These are phyloP conservation scores for Agapornis canus DNA, from an alignment of 2,797 vertebrate species.

Conservation along the genomic window DNA sequence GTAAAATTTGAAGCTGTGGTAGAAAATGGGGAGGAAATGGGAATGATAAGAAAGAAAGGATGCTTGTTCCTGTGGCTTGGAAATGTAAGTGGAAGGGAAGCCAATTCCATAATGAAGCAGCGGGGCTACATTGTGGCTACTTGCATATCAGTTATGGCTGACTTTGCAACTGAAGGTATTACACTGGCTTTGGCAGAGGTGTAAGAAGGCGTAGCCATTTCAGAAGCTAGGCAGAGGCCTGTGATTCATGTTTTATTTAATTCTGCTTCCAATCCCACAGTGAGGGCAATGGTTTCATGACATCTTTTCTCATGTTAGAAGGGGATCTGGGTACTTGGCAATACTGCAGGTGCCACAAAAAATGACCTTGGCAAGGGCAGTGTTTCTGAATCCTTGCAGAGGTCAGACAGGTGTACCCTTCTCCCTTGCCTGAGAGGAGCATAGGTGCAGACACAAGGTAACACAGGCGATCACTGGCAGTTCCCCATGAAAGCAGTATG, in stretches of 20 bases:
- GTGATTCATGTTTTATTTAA: not conserved
- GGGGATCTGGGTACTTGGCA: not conserved
- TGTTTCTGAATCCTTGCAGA: not conserved
- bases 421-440: not conserved
- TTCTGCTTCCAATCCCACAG: not conserved
- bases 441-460: not conserved
- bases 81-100: not conserved
- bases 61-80: not conserved
- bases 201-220: not conserved
- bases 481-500: rapidly evolving
- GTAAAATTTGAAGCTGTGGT: not conserved
- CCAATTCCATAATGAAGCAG: not conserved
- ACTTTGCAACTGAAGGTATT: not conserved
- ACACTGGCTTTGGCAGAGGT: not conserved
- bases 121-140: rapidly evolving
- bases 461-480: not conserved
- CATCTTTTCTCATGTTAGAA: not conserved
- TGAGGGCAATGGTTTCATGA: not conserved
- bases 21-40: not conserved
- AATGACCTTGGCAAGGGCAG: not conserved
- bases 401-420: rapidly evolving
- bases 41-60: not conserved
- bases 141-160: not conserved
- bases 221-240: not conserved
- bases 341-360: not conserved